Base-by-base conservation (phyloP, 1,140 invertebrate species). In the Uloborus diversus region DNA sequence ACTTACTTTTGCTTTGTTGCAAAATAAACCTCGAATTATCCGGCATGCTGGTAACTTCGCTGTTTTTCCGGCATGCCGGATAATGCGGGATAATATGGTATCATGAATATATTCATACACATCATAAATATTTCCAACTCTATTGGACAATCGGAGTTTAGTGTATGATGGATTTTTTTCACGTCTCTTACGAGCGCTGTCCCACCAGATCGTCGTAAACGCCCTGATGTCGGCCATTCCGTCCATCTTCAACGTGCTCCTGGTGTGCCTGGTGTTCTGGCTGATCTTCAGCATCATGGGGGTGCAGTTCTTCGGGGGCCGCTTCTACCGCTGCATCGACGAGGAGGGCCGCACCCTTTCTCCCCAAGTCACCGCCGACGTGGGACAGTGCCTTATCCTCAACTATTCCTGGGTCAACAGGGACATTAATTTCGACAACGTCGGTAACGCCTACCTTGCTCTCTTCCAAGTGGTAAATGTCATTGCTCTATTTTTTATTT, bases 331-430 rank as follows among this genome's bases (percentile, higher is more conserved):
- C 92, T 98, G 96, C 88, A 92, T 95, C 27, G 94, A 97, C 86
- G 88, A 88, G 0, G n/a, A 33, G 3, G 94, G 94, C 85, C 92
- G 92, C 69, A 92, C 90, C 57, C 86, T 96, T 35, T 94, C 93
- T 85, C 91, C 91, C 83, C 92, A 94, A 87, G 94, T 96, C 75
- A 95, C 96, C 83, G 92, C 93, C 28, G 93, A 96, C 85, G 88
- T 89, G 85, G 93, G 92, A 84, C 93, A 93, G 42, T 97, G 95
- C 84, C 89, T 92, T 68, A 90, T 92, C 80, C 93, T 94, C 2
- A 96, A 97, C 86, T 94, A 94, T 84, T 94, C 94, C n/a, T 99
- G 97, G 97, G 92, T 94, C 87, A 99, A 98, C 88, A 96, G 96
- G 51, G 92, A 92, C 80, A 97, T 99, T 92, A 99, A 98, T 88